These are phyloP conservation scores for Istiophorus platypterus DNA, from an alignment of 2,113 vertebrate species.

Conservation along the genomic window DNA sequence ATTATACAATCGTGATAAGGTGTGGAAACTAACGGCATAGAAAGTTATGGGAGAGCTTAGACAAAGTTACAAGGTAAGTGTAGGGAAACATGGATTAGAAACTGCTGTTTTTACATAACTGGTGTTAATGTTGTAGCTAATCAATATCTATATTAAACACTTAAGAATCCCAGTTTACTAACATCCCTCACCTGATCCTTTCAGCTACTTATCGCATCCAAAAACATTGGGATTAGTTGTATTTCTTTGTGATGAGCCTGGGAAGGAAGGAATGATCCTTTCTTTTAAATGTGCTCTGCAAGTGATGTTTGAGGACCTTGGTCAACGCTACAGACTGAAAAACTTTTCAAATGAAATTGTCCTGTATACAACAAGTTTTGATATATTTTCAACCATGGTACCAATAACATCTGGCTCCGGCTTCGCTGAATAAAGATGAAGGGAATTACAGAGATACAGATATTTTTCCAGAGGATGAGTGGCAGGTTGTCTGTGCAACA, in stretches of 20 bases:
- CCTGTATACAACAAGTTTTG: too few relatives aligned
- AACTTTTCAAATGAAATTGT: too few relatives aligned
- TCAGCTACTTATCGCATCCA: too few relatives aligned
- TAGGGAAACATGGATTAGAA: background rate
- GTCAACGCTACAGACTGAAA: too few relatives aligned
- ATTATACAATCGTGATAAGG: conserved; percentile 22
- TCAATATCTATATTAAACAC: too few relatives aligned
- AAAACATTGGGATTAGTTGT: too few relatives aligned
- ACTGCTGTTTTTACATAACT: background rate
- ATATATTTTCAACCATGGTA: background rate
- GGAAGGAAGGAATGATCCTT: too few relatives aligned
- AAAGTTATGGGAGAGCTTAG: background rate
- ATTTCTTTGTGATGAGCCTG: too few relatives aligned
- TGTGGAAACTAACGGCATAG: background rate
- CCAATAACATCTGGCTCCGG: background rate
- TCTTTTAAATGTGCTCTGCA: too few relatives aligned
- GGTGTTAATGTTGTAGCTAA: too few relatives aligned
- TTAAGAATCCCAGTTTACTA: too few relatives aligned
- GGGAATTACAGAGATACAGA: background rate
- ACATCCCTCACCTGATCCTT: background rate
- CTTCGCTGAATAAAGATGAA: conserved; percentile 5
- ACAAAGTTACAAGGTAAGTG: background rate
- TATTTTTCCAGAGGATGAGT: background rate
- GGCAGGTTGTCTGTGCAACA: conserved; percentile 2
- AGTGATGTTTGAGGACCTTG: background rate